Base-by-base conservation (phyloP, 2,797 vertebrate genomes). In the Leucoraja ocellata region DNA sequence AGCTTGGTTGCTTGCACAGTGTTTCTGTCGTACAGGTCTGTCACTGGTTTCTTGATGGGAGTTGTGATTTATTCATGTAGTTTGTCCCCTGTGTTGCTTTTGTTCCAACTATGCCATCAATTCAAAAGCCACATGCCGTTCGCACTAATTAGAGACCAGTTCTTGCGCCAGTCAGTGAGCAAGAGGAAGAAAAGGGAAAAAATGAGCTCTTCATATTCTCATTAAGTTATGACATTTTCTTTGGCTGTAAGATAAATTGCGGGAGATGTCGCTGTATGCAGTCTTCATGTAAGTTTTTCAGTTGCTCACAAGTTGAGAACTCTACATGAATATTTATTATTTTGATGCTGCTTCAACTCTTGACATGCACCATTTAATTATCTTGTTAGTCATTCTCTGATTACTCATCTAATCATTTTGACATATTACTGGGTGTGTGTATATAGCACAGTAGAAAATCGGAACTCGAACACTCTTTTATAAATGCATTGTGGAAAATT, bases 351-450 rank as follows among this genome's bases (percentile, higher is more conserved):
- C n/a, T 88, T 88, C 61, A 88, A 21, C n/a, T 21, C n/a, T 88
- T 88, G 32, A 88, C 63, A n/a, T 0, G 32, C 36, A 78, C 32
- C n/a, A 68, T 68, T 16, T 88, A 68, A 88, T 88, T 88, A 88
- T 68, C 84, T 16, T 68, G n/a, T 68, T 88, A 23, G 61, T 86
- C 61, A 86, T 4, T n/a, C 14, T 65, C 4, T 86, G 84, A 63
- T 88, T 88, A 88, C n/a, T 88, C 63, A 88, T 63, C 84, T 88
- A 88, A 88, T 68, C 68, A 18, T 32, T 88, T 36, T 68, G 84
- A 88, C 36, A 23, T 32, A 68, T 68, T 88, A 36, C 63, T 68
- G 84, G 63, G 63, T 32, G 61, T 3, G 6, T 18, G 14, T 88
- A 36, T 88, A 36, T 18, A 46, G 13, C 5, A 68, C 6, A 28